Percentiles rank a stretch among this genome's conserved stretches.
Conservation (phyloP, 2,113 vertebrate species). For the Cyprinodon variegatus region DNA sequence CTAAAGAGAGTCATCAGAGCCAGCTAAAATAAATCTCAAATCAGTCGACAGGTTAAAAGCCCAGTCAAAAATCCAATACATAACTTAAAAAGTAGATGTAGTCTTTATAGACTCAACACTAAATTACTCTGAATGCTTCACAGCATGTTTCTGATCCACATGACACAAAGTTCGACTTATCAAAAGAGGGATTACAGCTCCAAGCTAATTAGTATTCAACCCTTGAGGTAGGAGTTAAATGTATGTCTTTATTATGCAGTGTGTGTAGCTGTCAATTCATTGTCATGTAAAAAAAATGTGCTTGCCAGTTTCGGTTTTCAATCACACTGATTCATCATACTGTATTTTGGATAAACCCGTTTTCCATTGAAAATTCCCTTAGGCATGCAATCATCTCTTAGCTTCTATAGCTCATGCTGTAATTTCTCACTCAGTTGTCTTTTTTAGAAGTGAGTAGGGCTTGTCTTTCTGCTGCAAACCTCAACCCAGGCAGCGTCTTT, state of each 20-base stretch:
- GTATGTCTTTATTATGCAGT: slow-evolving; percentile 49
- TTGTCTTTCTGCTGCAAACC: slow-evolving; percentile 52
- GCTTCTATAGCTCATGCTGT: slow-evolving; percentile 32
- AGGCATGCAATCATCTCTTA: slow-evolving; percentile 52
- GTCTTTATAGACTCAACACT: slow-evolving; percentile 33
- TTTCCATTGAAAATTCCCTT: slow-evolving; percentile 41
- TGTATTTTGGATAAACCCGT: slow-evolving; percentile 36
- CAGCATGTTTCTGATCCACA: slow-evolving; percentile 34
- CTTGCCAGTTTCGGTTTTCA: slow-evolving; percentile 23
- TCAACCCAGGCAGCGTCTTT: slow-evolving; percentile 63
- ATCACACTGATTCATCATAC: slow-evolving; percentile 23
- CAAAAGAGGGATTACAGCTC: slow-evolving; percentile 56
- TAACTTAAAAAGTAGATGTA: slow-evolving; percentile 20
- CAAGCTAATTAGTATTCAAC: slow-evolving; percentile 61
- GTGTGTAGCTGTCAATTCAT: slow-evolving; percentile 23
- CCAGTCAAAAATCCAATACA: neutral
- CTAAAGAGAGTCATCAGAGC: too few species aligned
- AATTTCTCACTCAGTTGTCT: slow-evolving; percentile 51
- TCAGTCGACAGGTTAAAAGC: neutral
- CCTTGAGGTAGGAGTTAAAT: slow-evolving; percentile 40
- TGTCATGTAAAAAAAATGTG: slow-evolving; percentile 39
- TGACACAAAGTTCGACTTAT: slow-evolving; percentile 21
- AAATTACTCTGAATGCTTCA: slow-evolving; percentile 46
- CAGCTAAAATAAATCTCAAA: too few species aligned
- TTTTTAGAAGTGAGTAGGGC: slow-evolving; percentile 56